phyloP scores from a whole-genome alignment of 2,797 vertebrate genomes.

The Centroberyx gerrardi region DNA sequence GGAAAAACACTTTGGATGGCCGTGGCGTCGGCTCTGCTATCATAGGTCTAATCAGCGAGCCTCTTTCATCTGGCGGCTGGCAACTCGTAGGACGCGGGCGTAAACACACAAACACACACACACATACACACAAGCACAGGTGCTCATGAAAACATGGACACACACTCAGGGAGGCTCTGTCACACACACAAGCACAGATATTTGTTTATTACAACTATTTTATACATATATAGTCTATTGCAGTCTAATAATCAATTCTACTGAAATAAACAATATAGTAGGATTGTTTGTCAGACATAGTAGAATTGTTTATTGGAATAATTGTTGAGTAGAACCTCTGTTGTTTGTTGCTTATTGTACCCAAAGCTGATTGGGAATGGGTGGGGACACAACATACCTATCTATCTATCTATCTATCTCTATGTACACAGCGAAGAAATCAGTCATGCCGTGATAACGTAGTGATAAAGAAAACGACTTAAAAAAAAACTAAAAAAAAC shows the following conservation, averaged over 20 bases:
- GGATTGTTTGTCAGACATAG: too few relatives aligned
- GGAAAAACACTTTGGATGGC: conserved; percentile 49
- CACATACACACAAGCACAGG: neutral
- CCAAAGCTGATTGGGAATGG: too few relatives aligned
- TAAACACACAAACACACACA: neutral
- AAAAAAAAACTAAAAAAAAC: neutral
- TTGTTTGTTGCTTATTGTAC: too few relatives aligned
- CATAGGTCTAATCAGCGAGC: conserved; percentile 36
- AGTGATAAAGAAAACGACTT: neutral
- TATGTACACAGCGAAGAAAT: neutral
- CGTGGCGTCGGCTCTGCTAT: conserved; percentile 31
- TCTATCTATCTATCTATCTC: too few relatives aligned
- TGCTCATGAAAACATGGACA: neutral
- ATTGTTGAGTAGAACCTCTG: too few relatives aligned
- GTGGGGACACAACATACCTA: too few relatives aligned
- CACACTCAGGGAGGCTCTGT: neutral
- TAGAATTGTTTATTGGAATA: too few relatives aligned
- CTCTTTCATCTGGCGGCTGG: neutral
- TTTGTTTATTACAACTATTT: neutral
- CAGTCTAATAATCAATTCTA: too few relatives aligned
- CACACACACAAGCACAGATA: neutral
- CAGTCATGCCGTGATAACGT: neutral
- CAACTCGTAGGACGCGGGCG: conserved; percentile 1
- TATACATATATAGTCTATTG: too few relatives aligned
- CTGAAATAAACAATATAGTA: too few relatives aligned